phyloP scores from a whole-genome alignment of 2,797 vertebrate species.

The Chaunax sp. region DNA sequence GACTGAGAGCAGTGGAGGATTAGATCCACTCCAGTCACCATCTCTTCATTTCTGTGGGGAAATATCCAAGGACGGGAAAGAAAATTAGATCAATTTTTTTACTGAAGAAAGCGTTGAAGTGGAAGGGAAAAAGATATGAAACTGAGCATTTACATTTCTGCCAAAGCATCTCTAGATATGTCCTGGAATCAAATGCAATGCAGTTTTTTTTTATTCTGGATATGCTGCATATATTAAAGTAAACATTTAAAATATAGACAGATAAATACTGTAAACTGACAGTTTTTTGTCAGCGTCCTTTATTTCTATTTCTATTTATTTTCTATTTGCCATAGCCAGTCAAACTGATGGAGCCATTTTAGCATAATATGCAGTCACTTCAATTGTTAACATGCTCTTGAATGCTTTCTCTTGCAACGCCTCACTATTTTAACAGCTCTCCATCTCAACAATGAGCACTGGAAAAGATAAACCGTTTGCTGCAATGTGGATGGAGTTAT shows the following conservation, averaged over 20 bases:
- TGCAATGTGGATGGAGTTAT: not conserved
- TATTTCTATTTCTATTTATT: constrained; percentile 1
- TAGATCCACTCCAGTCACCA: constrained; percentile 81
- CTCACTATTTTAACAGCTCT: constrained; percentile 47
- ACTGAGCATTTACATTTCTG: constrained; percentile 59
- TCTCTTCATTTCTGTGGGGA: constrained; percentile 81
- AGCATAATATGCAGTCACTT: constrained; percentile 44
- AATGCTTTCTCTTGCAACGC: constrained; percentile 28
- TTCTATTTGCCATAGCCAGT: constrained; percentile 6
- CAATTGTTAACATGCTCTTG: constrained; percentile 45
- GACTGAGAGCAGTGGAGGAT: constrained; percentile 80
- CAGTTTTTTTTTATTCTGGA: constrained; percentile 38
- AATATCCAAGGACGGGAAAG: constrained; percentile 77
- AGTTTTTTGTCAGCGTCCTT: not conserved
- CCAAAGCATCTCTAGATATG: constrained; percentile 62
- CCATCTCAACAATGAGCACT: constrained; percentile 5
- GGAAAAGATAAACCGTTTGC: constrained; percentile 1
- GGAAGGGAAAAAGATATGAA: constrained; percentile 68
- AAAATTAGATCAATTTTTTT: constrained; percentile 79
- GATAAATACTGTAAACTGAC: not conserved
- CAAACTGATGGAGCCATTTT: constrained; percentile 18
- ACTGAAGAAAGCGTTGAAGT: constrained; percentile 70
- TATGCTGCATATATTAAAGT: constrained; percentile 24
- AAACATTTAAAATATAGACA: constrained; percentile 16
- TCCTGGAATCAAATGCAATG: constrained; percentile 48